phyloP scores from a whole-genome alignment of 2,888 invertebrate genomes.

The Hypomecis punctinalis region DNA sequence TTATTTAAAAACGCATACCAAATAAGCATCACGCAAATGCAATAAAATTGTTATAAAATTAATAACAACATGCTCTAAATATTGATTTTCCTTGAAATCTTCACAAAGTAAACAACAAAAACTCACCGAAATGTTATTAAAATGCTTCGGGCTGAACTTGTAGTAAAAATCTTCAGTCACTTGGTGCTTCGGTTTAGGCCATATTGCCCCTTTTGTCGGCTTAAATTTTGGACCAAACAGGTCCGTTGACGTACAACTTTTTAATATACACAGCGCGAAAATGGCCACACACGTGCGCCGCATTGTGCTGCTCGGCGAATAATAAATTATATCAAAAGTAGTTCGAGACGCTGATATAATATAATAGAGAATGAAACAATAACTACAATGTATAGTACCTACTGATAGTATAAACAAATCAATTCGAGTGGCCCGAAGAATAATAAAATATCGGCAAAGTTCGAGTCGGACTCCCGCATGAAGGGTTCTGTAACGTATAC shows the following conservation, averaged over 20 bases:
- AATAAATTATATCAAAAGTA: not conserved
- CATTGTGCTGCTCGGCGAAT: not conserved
- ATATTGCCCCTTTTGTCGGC: slow-evolving; percentile 6
- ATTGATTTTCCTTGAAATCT: not conserved
- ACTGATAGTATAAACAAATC: too few relatives aligned
- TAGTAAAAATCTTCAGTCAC: not conserved
- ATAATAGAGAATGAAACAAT: too few relatives aligned
- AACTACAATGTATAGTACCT: too few relatives aligned
- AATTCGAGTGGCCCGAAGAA: too few relatives aligned
- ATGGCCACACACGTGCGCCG: not conserved
- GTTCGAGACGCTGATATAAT: not conserved
- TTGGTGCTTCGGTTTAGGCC: slow-evolving; percentile 3
- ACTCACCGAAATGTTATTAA: slow-evolving; percentile 13
- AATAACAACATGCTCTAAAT: too few relatives aligned
- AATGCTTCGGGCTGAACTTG: not conserved
- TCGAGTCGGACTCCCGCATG: too few relatives aligned
- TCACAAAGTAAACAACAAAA: not conserved
- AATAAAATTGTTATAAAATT: too few relatives aligned
- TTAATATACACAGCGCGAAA: not conserved
- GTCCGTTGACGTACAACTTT: not conserved
- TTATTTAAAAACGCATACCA: too few relatives aligned
- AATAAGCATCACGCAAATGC: too few relatives aligned
- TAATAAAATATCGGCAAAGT: too few relatives aligned
- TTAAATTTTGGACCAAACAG: slow-evolving; percentile 6
- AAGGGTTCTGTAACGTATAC: too few relatives aligned